Evolutionary conservation across 2,113 vertebrate genomes (phyloP).

Genomic region (Leptodactylus fuscus): DNA sequence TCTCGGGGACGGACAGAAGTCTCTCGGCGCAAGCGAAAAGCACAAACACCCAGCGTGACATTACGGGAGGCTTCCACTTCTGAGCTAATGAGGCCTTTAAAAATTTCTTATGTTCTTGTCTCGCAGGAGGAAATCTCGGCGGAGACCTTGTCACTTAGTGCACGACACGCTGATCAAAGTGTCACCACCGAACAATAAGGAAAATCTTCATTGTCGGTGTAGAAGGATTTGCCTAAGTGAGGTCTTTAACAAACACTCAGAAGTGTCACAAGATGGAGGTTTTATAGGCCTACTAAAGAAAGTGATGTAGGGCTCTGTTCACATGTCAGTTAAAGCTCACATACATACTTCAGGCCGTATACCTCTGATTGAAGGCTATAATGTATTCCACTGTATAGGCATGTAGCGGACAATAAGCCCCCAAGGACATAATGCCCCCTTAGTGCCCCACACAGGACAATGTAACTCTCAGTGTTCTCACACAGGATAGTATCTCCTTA

Average conservation of each 20-base stretch:
- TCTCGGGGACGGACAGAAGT: not conserved
- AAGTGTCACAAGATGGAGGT: not conserved
- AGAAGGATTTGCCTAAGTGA: not conserved
- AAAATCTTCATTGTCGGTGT: not conserved
- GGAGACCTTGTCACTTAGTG: constrained; percentile 12
- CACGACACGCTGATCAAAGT: constrained; percentile 6
- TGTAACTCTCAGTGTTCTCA: too few species aligned
- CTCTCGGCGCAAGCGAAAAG: not conserved
- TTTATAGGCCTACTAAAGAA: too few species aligned
- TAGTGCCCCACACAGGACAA: too few species aligned
- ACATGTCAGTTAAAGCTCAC: too few species aligned
- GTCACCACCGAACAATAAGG: not conserved
- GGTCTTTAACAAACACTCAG: not conserved
- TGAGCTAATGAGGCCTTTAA: constrained; percentile 21
- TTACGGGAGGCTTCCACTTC: not conserved
- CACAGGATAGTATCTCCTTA: too few species aligned
- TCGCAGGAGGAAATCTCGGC: not conserved
- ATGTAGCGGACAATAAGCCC: too few species aligned
- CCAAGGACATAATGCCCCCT: too few species aligned
- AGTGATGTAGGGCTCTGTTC: too few species aligned
- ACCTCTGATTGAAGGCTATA: too few species aligned
- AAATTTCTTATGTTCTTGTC: not conserved
- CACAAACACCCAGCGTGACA: not conserved
- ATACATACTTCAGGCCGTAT: too few species aligned
- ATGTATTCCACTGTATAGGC: too few species aligned